Evolutionary conservation across 2,888 invertebrate species (phyloP).

Genomic region (Drosophila multiciliata): DNA sequence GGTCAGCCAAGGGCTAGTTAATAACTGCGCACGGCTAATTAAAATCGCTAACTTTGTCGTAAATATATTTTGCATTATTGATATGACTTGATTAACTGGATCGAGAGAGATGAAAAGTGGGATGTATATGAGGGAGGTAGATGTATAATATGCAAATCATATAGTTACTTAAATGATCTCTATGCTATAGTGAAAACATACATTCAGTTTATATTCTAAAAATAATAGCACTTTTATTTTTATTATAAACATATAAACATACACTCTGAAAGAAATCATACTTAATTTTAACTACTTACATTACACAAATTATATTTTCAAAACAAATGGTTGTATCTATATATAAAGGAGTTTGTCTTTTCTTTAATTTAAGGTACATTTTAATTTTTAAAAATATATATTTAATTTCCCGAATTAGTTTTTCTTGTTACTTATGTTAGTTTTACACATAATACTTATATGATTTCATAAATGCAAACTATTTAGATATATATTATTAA

Average conservation of each 20-base stretch:
- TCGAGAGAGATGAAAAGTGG: background rate
- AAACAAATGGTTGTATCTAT: background rate
- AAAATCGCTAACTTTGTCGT: background rate
- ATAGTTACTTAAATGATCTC: background rate
- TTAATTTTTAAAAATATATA: background rate
- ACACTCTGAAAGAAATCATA: background rate
- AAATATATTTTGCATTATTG: background rate
- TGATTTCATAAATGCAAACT: background rate
- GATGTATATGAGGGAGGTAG: background rate
- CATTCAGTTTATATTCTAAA: background rate
- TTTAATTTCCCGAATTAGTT: background rate
- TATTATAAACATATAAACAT: background rate
- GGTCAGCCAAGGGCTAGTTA: constrained; percentile 35
- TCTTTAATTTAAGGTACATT: background rate
- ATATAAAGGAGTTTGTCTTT: background rate
- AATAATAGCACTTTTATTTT: background rate
- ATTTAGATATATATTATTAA: background rate
- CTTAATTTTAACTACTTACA: background rate
- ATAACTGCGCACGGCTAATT: constrained; percentile 22
- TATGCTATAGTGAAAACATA: background rate
- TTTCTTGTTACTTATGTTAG: too few relatives aligned
- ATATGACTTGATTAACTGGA: background rate
- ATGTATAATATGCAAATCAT: background rate
- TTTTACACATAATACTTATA: background rate
- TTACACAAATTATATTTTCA: background rate